Evolutionary conservation across 2,113 vertebrate genomes (phyloP).

Genomic region (Varanus salvator): DNA sequence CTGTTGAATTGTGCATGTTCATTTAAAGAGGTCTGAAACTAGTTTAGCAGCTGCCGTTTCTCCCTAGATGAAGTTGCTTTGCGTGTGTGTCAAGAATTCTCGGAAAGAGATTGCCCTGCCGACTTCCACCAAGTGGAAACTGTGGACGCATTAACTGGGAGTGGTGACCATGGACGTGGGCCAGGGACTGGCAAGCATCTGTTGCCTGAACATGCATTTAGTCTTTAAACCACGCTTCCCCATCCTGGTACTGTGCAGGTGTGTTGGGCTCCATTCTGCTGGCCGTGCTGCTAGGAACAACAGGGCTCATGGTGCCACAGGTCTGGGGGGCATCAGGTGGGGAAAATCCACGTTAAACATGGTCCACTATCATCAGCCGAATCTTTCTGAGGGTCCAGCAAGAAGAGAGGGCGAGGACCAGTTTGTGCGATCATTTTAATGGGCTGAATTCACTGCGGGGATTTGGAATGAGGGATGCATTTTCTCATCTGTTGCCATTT

Average conservation of each 20-base stretch:
- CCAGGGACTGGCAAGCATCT: neutral
- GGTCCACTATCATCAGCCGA: neutral
- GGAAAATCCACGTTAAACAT: neutral
- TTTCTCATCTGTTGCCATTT: neutral
- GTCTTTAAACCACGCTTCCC: too few species aligned
- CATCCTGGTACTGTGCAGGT: too few species aligned
- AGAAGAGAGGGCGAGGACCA: neutral
- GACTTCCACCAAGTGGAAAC: neutral
- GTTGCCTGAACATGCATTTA: too few species aligned
- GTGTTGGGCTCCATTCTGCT: too few species aligned
- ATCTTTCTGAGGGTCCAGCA: neutral
- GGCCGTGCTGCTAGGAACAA: too few species aligned
- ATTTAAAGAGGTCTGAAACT: neutral
- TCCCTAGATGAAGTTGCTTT: neutral
- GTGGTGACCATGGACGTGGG: too few species aligned
- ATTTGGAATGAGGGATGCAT: neutral
- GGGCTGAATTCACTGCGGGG: neutral
- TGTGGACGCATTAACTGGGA: neutral
- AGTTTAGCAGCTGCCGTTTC: too few species aligned
- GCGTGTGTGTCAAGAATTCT: neutral
- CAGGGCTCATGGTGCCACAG: too few species aligned
- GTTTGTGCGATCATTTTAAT: neutral
- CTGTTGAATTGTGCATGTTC: neutral
- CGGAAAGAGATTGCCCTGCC: neutral
- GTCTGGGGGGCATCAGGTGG: too few species aligned